Percentiles rank a stretch among this genome's conserved stretches.
Evolutionary conservation across 64 coral and sea anemone genomes (phyloP).

Genomic region (Catalaphyllia jardinei): DNA sequence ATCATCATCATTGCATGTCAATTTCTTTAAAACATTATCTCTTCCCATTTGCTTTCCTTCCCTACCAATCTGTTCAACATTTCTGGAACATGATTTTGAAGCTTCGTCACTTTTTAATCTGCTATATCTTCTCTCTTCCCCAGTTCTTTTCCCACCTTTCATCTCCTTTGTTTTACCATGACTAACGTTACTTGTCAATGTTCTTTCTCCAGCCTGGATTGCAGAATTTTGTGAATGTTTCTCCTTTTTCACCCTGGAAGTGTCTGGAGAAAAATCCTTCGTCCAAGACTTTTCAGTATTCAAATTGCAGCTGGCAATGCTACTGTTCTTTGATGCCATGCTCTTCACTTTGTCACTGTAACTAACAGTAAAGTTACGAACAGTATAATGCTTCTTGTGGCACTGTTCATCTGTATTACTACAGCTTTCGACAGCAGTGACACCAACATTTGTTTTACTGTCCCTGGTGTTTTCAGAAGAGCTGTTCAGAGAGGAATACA

Average conservation of each 20-base stretch:
- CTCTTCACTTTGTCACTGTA: slow-evolving; percentile 38
- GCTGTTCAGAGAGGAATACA: neutral
- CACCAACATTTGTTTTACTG: neutral
- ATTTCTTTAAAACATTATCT: slow-evolving; percentile 3
- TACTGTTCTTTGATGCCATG: neutral
- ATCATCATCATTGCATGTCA: slow-evolving; percentile 1
- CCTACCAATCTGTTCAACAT: neutral
- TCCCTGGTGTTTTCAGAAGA: neutral
- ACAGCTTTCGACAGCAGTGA: neutral
- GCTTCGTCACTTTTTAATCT: neutral
- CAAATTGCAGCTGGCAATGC: neutral
- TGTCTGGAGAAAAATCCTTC: neutral
- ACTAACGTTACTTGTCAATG: neutral
- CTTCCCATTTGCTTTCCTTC: neutral
- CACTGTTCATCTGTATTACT: neutral
- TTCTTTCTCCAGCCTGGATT: neutral
- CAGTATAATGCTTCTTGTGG: neutral
- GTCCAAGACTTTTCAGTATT: neutral
- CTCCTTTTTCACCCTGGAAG: neutral
- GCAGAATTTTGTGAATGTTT: neutral
- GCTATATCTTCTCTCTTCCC: neutral
- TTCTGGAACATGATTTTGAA: neutral
- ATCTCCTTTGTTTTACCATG: neutral
- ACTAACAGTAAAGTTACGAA: neutral
- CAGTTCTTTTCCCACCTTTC: neutral